A percentile compares a stretch with the other conserved stretches of the same genome.
These are phyloP conservation scores for Anoura caudifer DNA, from an alignment of 2,113 vertebrate species.

Conservation along the genomic window DNA sequence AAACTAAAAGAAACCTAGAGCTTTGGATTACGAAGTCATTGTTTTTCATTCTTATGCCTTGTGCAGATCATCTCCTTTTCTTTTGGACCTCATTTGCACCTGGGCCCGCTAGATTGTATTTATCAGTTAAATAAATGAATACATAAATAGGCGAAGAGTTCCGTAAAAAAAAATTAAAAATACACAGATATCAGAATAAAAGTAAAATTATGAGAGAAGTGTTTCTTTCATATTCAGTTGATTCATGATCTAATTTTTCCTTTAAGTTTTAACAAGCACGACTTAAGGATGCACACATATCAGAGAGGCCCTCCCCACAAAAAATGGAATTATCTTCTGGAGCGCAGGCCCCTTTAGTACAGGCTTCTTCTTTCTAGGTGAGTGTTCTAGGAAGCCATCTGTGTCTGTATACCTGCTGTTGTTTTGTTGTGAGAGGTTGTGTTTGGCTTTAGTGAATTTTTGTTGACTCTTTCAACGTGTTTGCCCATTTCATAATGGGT, in stretches of 20 bases:
- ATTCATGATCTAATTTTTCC: not conserved
- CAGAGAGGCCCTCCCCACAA: too few species aligned
- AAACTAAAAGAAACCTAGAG: not conserved
- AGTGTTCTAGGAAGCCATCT: too few species aligned
- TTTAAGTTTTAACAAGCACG: not conserved
- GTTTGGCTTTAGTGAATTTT: too few species aligned
- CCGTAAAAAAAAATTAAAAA: not conserved
- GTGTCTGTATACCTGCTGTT: too few species aligned
- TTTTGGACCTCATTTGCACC: not conserved
- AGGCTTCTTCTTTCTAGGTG: too few species aligned
- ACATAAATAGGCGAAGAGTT: not conserved
- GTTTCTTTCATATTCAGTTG: slow-evolving; percentile 24
- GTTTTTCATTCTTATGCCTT: not conserved
- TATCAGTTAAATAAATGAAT: slow-evolving; percentile 4
- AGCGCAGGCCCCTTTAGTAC: too few species aligned
- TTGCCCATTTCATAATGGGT: too few species aligned
- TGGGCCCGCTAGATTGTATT: not conserved
- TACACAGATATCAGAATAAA: not conserved
- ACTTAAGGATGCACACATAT: not conserved
- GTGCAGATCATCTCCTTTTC: not conserved
- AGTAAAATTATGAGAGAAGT: not conserved
- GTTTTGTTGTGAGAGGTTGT: too few species aligned
- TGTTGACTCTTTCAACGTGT: too few species aligned
- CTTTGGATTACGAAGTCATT: not conserved
- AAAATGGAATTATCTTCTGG: too few species aligned